Evolutionary conservation across 2,888 invertebrate genomes (phyloP).

Genomic region (Tetranychus truncatus): DNA sequence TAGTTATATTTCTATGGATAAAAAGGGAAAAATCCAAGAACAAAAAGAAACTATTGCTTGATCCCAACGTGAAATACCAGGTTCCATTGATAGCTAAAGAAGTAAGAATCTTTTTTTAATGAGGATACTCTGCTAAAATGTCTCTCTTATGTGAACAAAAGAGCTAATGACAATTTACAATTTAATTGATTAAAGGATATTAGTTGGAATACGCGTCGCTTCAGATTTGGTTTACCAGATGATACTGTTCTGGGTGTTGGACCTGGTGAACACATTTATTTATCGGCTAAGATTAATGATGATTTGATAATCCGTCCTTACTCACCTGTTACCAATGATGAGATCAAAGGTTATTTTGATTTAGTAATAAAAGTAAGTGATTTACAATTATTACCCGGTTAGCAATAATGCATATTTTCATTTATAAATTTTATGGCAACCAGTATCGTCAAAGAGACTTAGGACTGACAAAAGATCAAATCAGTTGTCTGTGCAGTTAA

Average conservation of each 20-base stretch:
- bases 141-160: not conserved
- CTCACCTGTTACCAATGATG: slow-evolving; percentile 89
- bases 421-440: no score
- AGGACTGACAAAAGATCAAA: no score
- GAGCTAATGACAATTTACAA: slow-evolving; percentile 14
- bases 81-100: slow-evolving; percentile 62
- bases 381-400: not conserved
- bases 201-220: slow-evolving; percentile 83
- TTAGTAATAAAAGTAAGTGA: slow-evolving; percentile 60
- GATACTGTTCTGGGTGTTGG: slow-evolving; percentile 66
- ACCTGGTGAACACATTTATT: slow-evolving; percentile 65
- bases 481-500: no score
- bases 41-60: slow-evolving; percentile 39
- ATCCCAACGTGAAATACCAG: slow-evolving; percentile 66
- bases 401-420: no score
- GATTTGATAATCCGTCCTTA: slow-evolving; percentile 73
- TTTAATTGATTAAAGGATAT: slow-evolving; percentile 37
- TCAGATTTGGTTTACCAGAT: slow-evolving; percentile 68
- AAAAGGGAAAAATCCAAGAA: not conserved
- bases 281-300: slow-evolving; percentile 60
- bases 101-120: not conserved
- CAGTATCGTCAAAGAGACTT: no score
- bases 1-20: not conserved
- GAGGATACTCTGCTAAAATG: not conserved
- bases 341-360: slow-evolving; percentile 78